Evolutionary conservation across 1,140 invertebrate species (phyloP), one percentile per base, ranked within the genome.

Genomic region (Atta texana): DNA sequence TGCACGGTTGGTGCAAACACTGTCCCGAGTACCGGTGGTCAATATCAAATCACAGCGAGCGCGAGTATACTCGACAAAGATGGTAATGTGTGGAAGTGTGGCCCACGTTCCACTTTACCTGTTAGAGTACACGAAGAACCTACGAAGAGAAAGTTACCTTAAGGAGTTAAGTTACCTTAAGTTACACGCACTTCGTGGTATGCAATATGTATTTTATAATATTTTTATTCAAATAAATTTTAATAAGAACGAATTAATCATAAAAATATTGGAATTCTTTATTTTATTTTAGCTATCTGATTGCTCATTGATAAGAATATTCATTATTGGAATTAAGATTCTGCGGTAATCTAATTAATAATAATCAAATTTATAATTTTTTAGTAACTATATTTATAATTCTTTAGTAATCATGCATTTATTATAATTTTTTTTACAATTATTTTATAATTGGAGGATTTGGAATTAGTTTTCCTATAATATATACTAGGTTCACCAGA

Each of bases 31-130:
- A 75, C 87, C 10, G 96, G 96, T 72, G 96, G 96, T 39, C 95
- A 96, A 72, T 96, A 96, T 91, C 95, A 96, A 88, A 96, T 98
- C 0, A 96, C 96, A n/a, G 96, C 97, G 1, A 97, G 97, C 90
- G 97, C 97, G 21, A 96, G 97, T 59, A 96, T 98, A 59, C 94
- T 98, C 3, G 98, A 98, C 93, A 96, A 97, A 88, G 95, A 96
- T 88, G 97, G 96, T 10, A 96, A 96, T 85, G 95, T 96, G 16
- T 98, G 97, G 97, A 97, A 97, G 88, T 98, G 97, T 14, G 97
- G 97, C 18, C 97, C 97, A 8, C 96, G 96, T 86, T 96, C 96
- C 4, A 96, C 96, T 1, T 93, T 98, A 12, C 96, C 96, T 84
- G 96, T 98, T 5, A 97, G 97, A 93, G 97, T 97, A 2, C 97